Conservation (phyloP, 2,888 invertebrate species). For the Plebejus argus region DNA sequence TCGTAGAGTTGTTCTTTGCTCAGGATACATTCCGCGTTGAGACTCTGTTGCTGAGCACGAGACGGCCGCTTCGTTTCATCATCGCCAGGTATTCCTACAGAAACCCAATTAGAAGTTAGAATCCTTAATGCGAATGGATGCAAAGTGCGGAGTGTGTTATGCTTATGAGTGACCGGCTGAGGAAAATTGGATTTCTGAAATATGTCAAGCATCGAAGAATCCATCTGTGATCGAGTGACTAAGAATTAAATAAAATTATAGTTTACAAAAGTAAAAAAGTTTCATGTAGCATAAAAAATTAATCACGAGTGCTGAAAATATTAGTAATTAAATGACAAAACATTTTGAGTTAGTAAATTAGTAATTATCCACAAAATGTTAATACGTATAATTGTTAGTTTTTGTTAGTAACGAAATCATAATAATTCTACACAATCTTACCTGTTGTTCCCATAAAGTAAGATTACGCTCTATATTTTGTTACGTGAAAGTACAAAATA, state of each 20-base stretch:
- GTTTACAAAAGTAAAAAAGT: background rate
- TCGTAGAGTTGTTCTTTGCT: conserved; percentile 99
- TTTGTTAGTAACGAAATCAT: background rate
- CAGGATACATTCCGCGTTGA: conserved; percentile 96
- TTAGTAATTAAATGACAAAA: background rate
- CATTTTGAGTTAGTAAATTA: background rate
- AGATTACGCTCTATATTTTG: background rate
- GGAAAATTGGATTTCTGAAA: background rate
- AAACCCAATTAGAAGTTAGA: conserved; percentile 12
- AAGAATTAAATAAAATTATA: background rate
- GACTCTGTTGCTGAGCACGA: conserved; percentile 92
- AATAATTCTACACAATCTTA: conserved; percentile 11
- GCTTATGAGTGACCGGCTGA: background rate
- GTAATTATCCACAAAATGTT: background rate
- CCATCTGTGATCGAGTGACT: background rate
- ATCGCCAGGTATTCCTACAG: conserved; percentile 85
- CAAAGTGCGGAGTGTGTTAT: background rate
- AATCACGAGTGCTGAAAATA: conserved; percentile 2
- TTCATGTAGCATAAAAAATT: background rate
- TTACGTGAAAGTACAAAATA: conserved; percentile 9
- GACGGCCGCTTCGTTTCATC: conserved; percentile 93
- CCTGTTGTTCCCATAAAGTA: background rate
- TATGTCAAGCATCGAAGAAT: background rate
- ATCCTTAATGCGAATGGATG: background rate
- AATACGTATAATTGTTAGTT: background rate